These are phyloP conservation scores for Sitobion miscanthi DNA, from an alignment of 1,140 invertebrate genomes.

Conservation along the genomic window DNA sequence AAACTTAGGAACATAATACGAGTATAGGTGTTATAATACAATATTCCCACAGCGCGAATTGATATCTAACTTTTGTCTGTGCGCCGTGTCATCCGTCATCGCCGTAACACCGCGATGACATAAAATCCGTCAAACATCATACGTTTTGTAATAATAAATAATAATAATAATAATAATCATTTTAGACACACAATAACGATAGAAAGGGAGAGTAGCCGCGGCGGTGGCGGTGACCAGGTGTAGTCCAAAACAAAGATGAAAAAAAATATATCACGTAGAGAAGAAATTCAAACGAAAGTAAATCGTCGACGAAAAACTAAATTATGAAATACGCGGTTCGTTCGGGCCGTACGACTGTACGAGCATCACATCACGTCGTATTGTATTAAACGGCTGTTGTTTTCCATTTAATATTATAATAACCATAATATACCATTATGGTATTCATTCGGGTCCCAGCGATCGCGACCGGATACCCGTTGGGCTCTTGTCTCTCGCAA, in stretches of 20 bases:
- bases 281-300: constrained; percentile 25
- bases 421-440: no score
- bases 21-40: background rate
- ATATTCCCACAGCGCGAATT: background rate
- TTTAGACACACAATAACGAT: background rate
- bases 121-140: background rate
- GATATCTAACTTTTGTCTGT: background rate
- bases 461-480: background rate
- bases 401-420: background rate
- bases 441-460: background rate
- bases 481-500: background rate
- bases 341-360: background rate
- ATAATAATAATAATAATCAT: background rate
- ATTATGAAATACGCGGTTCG: background rate
- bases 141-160: background rate
- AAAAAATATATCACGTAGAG: background rate
- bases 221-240: background rate
- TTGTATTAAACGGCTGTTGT: background rate
- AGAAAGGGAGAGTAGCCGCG: background rate
- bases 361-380: background rate
- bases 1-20: background rate
- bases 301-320: background rate
- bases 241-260: background rate
- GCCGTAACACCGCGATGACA: background rate
- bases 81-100: background rate